Conservation (phyloP, 2,888 invertebrate species). For the Ophioninae sp. region DNA sequence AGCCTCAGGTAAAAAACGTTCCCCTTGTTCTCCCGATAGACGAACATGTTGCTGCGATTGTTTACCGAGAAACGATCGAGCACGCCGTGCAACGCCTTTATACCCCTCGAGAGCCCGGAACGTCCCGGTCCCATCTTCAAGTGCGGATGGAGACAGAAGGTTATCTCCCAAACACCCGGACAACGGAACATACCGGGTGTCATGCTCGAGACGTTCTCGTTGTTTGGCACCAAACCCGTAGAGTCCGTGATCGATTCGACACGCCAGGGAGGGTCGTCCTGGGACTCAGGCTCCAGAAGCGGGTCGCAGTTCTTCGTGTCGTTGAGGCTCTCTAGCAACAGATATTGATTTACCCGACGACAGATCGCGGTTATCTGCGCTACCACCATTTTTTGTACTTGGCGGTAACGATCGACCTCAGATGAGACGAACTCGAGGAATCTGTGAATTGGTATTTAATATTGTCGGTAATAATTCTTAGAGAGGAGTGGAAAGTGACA, state of each 20-base stretch:
- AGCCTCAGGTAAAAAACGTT: constrained; percentile 85
- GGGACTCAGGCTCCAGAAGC: constrained; percentile 85
- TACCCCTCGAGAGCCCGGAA: constrained; percentile 84
- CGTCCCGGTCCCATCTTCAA: constrained; percentile 85
- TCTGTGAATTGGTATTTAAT: constrained; percentile 71
- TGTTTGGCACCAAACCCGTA: constrained; percentile 62
- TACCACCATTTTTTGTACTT: constrained; percentile 82
- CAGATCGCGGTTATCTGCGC: constrained; percentile 84
- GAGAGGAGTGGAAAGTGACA: neutral
- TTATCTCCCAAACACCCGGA: constrained; percentile 87
- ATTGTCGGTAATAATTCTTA: neutral
- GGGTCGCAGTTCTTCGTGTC: constrained; percentile 86
- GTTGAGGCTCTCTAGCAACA: constrained; percentile 86
- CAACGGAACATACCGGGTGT: constrained; percentile 88
- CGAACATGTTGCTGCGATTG: constrained; percentile 90
- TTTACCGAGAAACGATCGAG: constrained; percentile 87
- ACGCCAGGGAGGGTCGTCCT: constrained; percentile 81
- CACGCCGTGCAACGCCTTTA: constrained; percentile 85
- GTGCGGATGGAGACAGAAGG: constrained; percentile 87
- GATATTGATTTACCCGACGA: constrained; percentile 86
- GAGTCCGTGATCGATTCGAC: constrained; percentile 69
- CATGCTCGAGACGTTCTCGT: constrained; percentile 79
- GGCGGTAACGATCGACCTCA: constrained; percentile 82
- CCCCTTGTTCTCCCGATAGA: constrained; percentile 85
- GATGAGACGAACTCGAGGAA: constrained; percentile 83